Base-by-base conservation (phyloP, 1,140 invertebrate genomes). In the Neocloeon triangulifer region DNA sequence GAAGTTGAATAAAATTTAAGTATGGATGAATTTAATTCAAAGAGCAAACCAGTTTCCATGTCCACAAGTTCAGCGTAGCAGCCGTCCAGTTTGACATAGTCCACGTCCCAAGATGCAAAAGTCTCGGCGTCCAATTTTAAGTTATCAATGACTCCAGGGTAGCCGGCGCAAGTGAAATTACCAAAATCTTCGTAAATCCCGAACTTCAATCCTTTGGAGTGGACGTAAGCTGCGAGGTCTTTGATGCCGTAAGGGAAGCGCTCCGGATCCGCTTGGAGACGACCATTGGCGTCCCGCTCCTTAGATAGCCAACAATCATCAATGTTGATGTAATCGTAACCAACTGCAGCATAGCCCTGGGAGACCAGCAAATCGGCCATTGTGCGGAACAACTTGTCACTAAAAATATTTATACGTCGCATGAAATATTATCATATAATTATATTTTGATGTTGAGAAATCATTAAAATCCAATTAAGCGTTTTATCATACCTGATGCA, bases 101-200 rank as follows among this genome's bases (percentile, higher is more conserved):
- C 91, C 7, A 96, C 82, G 26, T 79, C 76, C 92, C 92, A 97
- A 2, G 79, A 71, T n/a, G 84, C 86, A 59, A 96, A 96, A 2
- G 79, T 84, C 17, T 74, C 55, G 0, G 88, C 86, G 58, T 95
- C 91, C 41, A 58, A 59, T 44, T 82, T 61, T 43, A 92, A 59
- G 55, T 82, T 69, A 3, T 79, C 81, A 25, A 89, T 60, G 37
- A 85, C 77, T 22, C 91, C 92, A 10, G 91, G 91, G 53, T 91
- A 97, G 5, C 88, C 88, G 3, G 73, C 80, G 47, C 92, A 97
- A 0, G 92, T 97, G 45, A 76, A 76, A 41, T 78, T 88, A 2
- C 92, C 92, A 56, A 78, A 94, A 51, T 96, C 89, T 52, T 92
- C 85, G 50, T 97, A 97, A 37, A 96, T 92, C 13, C 91, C 92